Evolutionary conservation across 2,888 invertebrate species (phyloP), one percentile per base, ranked within the genome.

Genomic region (Parnassius mnemosyne): DNA sequence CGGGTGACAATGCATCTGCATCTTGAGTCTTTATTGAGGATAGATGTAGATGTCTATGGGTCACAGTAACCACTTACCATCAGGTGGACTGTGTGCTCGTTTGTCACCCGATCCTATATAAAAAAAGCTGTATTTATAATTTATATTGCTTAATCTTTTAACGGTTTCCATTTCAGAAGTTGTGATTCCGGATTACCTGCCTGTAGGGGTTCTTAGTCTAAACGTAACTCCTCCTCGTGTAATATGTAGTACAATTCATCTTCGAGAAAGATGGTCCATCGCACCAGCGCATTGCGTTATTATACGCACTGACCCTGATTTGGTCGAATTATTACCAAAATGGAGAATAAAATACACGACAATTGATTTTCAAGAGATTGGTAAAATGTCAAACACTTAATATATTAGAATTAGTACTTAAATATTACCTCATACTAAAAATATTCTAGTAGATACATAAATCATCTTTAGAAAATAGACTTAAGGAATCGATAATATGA

Each of bases 241-340:
- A 10, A 53, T 80, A 43, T 87, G 87, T 63, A 78, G 78, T 53
- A 71, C 78, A 1, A 53, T 86, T 54, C 68, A 81, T 7, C 57
- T 87, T 9, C 66, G 71, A 1, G 63, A 64, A 3, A 67, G 61
- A 0, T 87, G 87, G 87, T 87, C 87, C 0, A 46, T 81, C 3
- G 76, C 78, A 0, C 80, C 87, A 0, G 87, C 74, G 0, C 83
- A 83, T 61, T 87, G 86, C 64, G 75, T 78, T 0, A 70, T 79
- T 0, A 78, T 80, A 62, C 70, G 78, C 42, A 70, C 76, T 0
- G 77, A 85, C 3, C 84, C 87, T 0, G 75, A 78, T 2, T 63
- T 84, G 65, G 68, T 75, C 0, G 12, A 70, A 43, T 66, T 74
- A 42, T 52, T 84, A 11, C 65, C 68, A 0, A 42, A 51, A 0